Evolutionary conservation across 1,140 invertebrate genomes (phyloP).

Genomic region (Drosophila teissieri): DNA sequence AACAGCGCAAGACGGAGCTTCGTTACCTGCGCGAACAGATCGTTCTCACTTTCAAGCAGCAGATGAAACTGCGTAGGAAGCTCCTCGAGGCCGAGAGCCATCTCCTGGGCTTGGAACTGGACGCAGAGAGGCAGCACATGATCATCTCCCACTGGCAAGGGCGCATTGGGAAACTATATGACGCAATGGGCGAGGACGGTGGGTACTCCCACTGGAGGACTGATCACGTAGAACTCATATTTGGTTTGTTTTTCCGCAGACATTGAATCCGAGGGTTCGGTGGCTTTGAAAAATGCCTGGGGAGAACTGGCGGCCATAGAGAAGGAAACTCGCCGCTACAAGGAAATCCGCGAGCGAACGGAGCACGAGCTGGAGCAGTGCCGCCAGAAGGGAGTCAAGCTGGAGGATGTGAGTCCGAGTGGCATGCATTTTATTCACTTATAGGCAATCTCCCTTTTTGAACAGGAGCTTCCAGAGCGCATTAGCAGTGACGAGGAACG

Average conservation of each 20-base stretch:
- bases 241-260: slow-evolving; percentile 36
- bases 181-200: slow-evolving; percentile 76
- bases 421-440: not conserved
- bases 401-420: slow-evolving; percentile 90
- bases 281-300: slow-evolving; percentile 93
- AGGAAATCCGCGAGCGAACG: slow-evolving; percentile 89
- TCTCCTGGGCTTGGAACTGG: slow-evolving; percentile 91
- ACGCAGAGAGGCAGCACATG: slow-evolving; percentile 93
- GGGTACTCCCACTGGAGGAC: not conserved
- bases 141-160: slow-evolving; percentile 95
- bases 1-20: slow-evolving; percentile 87
- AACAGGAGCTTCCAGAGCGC: slow-evolving; percentile 91
- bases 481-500: slow-evolving; percentile 94
- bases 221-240: not conserved
- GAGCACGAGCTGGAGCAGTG: slow-evolving; percentile 92
- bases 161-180: slow-evolving; percentile 90
- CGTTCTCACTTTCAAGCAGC: slow-evolving; percentile 94
- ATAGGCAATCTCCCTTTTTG: not conserved
- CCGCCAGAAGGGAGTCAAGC: slow-evolving; percentile 89
- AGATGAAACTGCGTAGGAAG: slow-evolving; percentile 93
- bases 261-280: slow-evolving; percentile 87
- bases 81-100: slow-evolving; percentile 95
- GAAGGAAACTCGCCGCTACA: slow-evolving; percentile 92
- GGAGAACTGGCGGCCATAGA: slow-evolving; percentile 93
- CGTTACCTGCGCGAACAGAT: slow-evolving; percentile 92